Evolutionary conservation across 23 tunicate genomes (phyloP).

Genomic region (Trididemnum miniatum): DNA sequence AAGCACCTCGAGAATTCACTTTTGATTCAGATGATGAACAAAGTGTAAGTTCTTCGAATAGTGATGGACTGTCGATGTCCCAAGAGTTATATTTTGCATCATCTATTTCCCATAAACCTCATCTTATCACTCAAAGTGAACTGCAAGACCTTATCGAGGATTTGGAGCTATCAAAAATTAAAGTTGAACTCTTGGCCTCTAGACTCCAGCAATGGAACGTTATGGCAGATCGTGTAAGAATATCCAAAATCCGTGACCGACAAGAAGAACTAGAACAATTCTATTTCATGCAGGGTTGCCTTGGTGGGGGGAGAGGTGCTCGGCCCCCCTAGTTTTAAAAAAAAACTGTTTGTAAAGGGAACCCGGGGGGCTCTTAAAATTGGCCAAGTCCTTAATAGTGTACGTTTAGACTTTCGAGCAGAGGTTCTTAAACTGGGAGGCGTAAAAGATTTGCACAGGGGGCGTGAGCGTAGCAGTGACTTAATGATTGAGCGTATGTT

Average conservation of each 20-base stretch:
- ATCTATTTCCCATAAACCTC: background rate
- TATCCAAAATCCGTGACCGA: constrained; percentile 40
- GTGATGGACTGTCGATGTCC: constrained; percentile 29
- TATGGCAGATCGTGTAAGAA: constrained; percentile 10
- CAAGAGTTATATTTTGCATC: constrained; percentile 22
- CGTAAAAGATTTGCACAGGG: too few species aligned
- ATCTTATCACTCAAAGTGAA: constrained; percentile 29
- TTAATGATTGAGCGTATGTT: too few species aligned
- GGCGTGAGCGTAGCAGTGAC: too few species aligned
- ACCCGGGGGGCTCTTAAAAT: too few species aligned
- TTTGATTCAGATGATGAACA: constrained; percentile 23
- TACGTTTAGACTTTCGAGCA: too few species aligned
- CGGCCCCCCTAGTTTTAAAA: too few species aligned
- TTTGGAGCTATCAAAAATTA: constrained; percentile 25
- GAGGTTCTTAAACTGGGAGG: too few species aligned
- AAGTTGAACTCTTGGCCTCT: constrained; percentile 32
- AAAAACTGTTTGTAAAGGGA: too few species aligned
- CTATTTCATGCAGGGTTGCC: constrained; percentile 22
- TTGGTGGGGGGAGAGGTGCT: too few species aligned
- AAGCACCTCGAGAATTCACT: constrained; percentile 31
- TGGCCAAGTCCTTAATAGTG: too few species aligned
- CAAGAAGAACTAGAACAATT: constrained; percentile 30
- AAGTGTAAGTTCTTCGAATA: too few species aligned
- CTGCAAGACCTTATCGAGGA: constrained; percentile 36
- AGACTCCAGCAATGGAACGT: constrained; percentile 43